Conservation (phyloP, 2,888 invertebrate genomes). For the Idaea biselata region DNA sequence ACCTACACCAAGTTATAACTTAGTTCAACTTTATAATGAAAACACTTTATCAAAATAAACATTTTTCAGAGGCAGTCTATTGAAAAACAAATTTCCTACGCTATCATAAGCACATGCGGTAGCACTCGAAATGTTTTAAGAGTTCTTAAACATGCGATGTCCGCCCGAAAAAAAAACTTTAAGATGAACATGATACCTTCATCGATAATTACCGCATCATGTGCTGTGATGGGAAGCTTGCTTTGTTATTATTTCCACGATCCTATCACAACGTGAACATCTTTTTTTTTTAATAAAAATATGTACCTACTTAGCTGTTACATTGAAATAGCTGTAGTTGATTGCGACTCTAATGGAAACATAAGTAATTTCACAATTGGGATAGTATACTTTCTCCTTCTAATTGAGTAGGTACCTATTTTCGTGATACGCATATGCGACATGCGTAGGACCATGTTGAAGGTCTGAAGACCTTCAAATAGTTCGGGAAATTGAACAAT, state of each 20-base stretch:
- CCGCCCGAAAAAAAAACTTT: conserved; percentile 32
- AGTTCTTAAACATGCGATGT: conserved; percentile 39
- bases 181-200: conserved; percentile 40
- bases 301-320: too few species aligned
- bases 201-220: conserved; percentile 54
- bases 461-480: background rate
- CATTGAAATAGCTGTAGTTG: too few species aligned
- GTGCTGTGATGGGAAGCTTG: conserved; percentile 51
- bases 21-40: conserved; percentile 17
- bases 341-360: too few species aligned
- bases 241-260: conserved; percentile 53
- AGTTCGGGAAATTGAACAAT: conserved; percentile 40
- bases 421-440: too few species aligned
- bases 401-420: too few species aligned
- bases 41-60: background rate
- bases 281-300: conserved; percentile 9
- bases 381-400: too few species aligned
- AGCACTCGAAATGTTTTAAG: conserved; percentile 28
- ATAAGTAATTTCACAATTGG: too few species aligned
- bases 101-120: conserved; percentile 31
- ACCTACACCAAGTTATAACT: background rate
- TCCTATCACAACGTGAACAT: conserved; percentile 26
- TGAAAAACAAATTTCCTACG: conserved; percentile 9
- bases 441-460: too few species aligned
- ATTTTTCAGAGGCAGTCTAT: conserved; percentile 4